Evolutionary conservation across 2,113 vertebrate species (phyloP), one percentile per base, ranked within the genome.

Genomic region (Euleptes europaea): DNA sequence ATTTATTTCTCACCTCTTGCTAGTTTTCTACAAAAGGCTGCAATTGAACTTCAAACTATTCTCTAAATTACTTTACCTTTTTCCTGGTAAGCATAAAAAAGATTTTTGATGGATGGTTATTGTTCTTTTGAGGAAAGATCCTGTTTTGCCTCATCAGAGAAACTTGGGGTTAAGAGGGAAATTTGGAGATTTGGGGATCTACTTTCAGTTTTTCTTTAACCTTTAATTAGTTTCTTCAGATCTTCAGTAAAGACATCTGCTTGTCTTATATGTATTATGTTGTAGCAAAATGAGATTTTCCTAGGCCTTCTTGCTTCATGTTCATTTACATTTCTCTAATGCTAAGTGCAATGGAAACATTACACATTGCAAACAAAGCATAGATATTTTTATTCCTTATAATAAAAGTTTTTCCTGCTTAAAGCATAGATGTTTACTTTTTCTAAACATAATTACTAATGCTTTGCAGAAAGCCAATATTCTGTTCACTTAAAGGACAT

Each of bases 41-140:
- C 90, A 90, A 90, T 84, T 88, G 86, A 90, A 90, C 85, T 91
- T 95, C 89, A 93, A 3, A 74, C 60, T 87, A 57, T 70, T 88
- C 44, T 89, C 84, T 92, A 85, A 90, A 90, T 88, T 91, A 90
- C 89, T 88, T 90, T 77, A 60, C 33, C 47, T 83, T 31, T 72
- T 87, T 42, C 79, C 91, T 89, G 86, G 26, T 75, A 21, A 77
- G 86, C 8, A 86, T 78, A 92, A 75, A 73, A 57, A 70, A 31
- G 73, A 87, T 69, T 66, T 80, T 88, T 89, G 72, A 86, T 80
- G 67, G 86, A 86, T 88, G 54, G 88, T 92, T 88, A 86, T 80
- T 85, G 76, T 77, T 69, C 88, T 84, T 86, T 57, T 82, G 40
- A 83, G 84, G 71, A 84, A 89, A 90, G 67, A 78, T 85, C 60